Evolutionary conservation across 1,140 invertebrate species (phyloP).

Genomic region (Phymastichus coffea): DNA sequence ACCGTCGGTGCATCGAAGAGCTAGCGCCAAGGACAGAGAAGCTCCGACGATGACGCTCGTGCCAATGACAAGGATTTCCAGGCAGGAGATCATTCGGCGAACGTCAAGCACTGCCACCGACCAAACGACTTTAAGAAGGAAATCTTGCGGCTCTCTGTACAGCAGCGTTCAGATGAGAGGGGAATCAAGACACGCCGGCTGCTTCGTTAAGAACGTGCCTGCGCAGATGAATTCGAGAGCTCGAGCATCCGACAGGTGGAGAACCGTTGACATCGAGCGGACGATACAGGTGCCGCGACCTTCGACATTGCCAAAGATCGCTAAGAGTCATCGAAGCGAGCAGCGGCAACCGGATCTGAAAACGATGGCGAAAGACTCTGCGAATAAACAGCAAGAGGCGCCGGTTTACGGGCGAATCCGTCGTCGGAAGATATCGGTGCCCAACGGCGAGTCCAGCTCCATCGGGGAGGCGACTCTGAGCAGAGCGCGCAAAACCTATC

Average conservation of each 20-base stretch:
- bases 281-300: constrained; percentile 30
- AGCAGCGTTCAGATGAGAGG: background rate
- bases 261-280: background rate
- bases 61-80: constrained; percentile 36
- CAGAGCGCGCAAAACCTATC: constrained; percentile 23
- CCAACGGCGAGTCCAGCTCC: background rate
- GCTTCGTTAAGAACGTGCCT: constrained; percentile 33
- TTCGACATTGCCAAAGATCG: constrained; percentile 49
- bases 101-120: constrained; percentile 37
- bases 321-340: constrained; percentile 2
- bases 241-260: constrained; percentile 16
- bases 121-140: background rate
- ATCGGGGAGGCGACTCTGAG: background rate
- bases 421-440: constrained; percentile 44
- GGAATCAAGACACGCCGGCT: constrained; percentile 8
- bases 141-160: background rate
- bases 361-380: constrained; percentile 32
- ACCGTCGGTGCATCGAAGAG: constrained; percentile 38
- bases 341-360: constrained; percentile 25
- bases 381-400: constrained; percentile 36
- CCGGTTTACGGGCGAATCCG: constrained; percentile 51
- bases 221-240: constrained; percentile 6
- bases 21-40: constrained; percentile 15
- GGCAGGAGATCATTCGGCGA: constrained; percentile 49
- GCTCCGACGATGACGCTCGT: constrained; percentile 2